Conservation (phyloP, 2,113 vertebrate genomes). For the Amazona vittata region DNA sequence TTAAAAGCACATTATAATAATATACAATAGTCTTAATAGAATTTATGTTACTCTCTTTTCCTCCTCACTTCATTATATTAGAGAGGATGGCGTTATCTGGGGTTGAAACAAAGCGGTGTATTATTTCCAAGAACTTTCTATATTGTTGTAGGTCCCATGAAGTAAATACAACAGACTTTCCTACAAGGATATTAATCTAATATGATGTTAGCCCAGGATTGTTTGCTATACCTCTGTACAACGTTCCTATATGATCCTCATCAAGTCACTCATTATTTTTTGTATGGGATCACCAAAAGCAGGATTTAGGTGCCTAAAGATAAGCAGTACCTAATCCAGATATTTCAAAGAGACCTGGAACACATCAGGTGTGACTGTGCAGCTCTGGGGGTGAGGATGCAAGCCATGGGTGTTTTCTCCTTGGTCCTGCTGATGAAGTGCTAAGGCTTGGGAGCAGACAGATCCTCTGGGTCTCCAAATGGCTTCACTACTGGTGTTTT, state of each 20-base stretch:
- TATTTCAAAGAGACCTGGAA: not conserved
- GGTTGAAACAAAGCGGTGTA: not conserved
- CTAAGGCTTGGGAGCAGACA: not conserved
- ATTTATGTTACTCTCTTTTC: not conserved
- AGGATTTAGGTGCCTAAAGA: not conserved
- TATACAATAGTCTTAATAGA: not conserved
- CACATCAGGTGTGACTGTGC: not conserved
- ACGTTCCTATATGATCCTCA: not conserved
- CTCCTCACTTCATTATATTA: not conserved
- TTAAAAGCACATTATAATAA: not conserved
- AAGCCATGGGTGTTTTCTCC: not conserved
- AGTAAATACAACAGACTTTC: not conserved
- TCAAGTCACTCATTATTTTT: not conserved
- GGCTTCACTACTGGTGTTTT: not conserved
- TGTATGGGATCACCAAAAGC: not conserved
- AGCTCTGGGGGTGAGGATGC: not conserved
- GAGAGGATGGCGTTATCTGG: not conserved
- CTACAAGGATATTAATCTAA: rapidly evolving
- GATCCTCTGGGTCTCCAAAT: not conserved
- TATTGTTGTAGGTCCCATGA: not conserved
- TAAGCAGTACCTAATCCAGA: not conserved
- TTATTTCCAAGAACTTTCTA: not conserved
- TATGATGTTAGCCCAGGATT: not conserved
- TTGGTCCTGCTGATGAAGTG: not conserved
- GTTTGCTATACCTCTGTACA: not conserved